A percentile compares a stretch with the other conserved stretches of the same genome.
These are phyloP conservation scores for Nephrotoma guestfalica DNA, from an alignment of 2,888 invertebrate genomes.

Conservation along the genomic window DNA sequence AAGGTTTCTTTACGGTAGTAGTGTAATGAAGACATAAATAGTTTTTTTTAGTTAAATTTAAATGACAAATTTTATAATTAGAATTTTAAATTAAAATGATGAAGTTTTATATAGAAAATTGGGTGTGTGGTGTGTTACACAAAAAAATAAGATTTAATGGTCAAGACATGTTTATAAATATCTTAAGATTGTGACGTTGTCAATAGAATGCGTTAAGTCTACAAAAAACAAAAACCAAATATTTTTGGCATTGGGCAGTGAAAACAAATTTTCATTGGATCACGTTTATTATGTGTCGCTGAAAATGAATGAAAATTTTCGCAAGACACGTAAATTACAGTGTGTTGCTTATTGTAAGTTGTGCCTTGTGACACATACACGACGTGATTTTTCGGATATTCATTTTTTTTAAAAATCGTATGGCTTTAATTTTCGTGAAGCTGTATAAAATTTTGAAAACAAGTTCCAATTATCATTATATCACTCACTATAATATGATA, in stretches of 20 bases:
- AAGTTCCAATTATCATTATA: too few relatives aligned
- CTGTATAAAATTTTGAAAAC: too few relatives aligned
- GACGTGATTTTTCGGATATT: too few relatives aligned
- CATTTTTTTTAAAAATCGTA: too few relatives aligned
- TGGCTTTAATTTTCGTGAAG: too few relatives aligned
- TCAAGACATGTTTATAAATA: not conserved
- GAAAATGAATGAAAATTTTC: too few relatives aligned
- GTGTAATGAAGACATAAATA: not conserved
- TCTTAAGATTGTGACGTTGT: not conserved
- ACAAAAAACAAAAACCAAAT: not conserved
- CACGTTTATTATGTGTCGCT: too few relatives aligned
- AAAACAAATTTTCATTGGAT: too few relatives aligned
- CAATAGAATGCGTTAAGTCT: not conserved
- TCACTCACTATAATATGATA: too few relatives aligned
- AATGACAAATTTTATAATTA: not conserved
- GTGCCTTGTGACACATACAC: too few relatives aligned
- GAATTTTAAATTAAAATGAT: not conserved
- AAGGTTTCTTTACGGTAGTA: not conserved
- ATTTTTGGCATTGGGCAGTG: not conserved
- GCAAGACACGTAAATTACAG: too few relatives aligned
- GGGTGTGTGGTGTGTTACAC: not conserved
- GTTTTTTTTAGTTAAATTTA: not conserved
- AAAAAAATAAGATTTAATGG: not conserved
- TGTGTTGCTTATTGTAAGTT: too few relatives aligned
- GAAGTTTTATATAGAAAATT: not conserved